Evolutionary conservation across 2,888 invertebrate genomes (phyloP).

Genomic region (Teleogryllus oceanicus): DNA sequence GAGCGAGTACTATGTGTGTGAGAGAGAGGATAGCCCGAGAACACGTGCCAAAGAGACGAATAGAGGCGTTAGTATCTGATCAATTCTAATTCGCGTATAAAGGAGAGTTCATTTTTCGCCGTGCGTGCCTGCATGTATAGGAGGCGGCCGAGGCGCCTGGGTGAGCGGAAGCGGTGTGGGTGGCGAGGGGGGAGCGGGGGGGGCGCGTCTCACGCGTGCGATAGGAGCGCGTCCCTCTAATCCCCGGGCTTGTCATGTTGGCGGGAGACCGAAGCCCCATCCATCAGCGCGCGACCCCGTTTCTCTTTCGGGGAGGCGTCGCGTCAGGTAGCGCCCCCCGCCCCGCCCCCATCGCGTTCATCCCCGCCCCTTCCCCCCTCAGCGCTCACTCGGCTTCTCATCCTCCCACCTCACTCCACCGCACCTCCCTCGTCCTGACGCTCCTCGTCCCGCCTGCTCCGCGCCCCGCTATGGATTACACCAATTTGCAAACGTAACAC

Average conservation of each 20-base stretch:
- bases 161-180: background rate
- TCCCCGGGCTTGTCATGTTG: constrained; percentile 4
- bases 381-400: background rate
- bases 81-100: constrained; percentile 2
- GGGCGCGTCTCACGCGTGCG: background rate
- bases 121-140: background rate
- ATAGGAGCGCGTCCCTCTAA: background rate
- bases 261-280: background rate
- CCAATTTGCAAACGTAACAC: constrained; percentile 34
- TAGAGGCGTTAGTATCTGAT: constrained; percentile 1
- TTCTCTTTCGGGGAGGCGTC: background rate
- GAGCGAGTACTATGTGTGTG: background rate
- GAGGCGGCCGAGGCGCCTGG: background rate
- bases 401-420: background rate
- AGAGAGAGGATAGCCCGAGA: background rate
- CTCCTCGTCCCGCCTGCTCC: background rate
- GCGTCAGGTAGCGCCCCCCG: background rate
- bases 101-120: background rate
- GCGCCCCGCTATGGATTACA: constrained; percentile 23
- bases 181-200: background rate
- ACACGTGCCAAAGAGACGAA: background rate
- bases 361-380: background rate
- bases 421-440: background rate
- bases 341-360: background rate
- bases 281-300: background rate